Base-by-base conservation (phyloP, 2,888 invertebrate species). In the Pammene fasciana region DNA sequence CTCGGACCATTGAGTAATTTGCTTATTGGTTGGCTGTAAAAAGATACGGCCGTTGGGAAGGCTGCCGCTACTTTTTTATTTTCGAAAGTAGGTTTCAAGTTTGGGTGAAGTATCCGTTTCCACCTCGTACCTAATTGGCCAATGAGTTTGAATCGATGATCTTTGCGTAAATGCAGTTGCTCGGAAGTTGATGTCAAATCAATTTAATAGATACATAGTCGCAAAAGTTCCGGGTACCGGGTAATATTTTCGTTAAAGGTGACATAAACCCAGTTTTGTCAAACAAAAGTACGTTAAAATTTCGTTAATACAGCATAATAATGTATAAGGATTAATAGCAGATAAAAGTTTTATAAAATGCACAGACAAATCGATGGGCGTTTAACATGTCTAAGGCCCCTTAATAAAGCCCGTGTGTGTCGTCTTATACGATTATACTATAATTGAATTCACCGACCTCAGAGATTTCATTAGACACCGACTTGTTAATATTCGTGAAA, bases 401-500 rank as follows among this genome's bases (percentile, higher is more conserved):
- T 26, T 45, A 62, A 48, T 59, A 62, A 61, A 50, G 50, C 9
- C 38, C 41, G 13, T 13, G n/a, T 13, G n/a, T 38, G 38, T 50
- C 34, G 16, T 7, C 11, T 18, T 9, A 62, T n/a, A 52, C n/a
- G 62, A 41, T 38, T 13, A 41, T 18, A 50, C 48, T 38, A 9
- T 50, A 52, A 18, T 59, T 41, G 34, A 43, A 52, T 45, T 54
- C 54, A 18, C 16, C 54, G 45, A 46, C 41, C 50, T 64, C 18
- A 57, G 36, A 48, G 55, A 26, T 59, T 65, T 65, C 18, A 65
- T 64, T 64, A 59, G 43, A 41, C 36, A 52, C 36, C 13, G 36
- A 61, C 62, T 45, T 34, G 34, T 70, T 65, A 65, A 70, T 59
- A 65, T 54, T 54, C 54, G 59, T 65, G 46, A 60, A 60, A 70